Percentiles rank a stretch among this genome's conserved stretches.
These are phyloP conservation scores for Drosophila subquinaria DNA, from an alignment of 2,888 invertebrate species.

Conservation along the genomic window DNA sequence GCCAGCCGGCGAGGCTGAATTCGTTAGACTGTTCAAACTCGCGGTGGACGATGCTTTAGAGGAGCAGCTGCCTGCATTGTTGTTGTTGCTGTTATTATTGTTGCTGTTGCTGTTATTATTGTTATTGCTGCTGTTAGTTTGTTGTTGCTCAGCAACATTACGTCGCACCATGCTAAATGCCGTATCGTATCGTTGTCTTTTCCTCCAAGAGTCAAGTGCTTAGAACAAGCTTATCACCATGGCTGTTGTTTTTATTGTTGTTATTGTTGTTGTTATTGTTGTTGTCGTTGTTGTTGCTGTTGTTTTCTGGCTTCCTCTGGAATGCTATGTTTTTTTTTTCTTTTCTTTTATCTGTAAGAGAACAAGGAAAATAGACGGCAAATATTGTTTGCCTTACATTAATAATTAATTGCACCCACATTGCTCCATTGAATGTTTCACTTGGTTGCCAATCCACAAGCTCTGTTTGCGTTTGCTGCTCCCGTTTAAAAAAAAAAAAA, in stretches of 20 bases:
- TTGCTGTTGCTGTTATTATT: constrained; percentile 48
- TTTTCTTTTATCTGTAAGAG: constrained; percentile 46
- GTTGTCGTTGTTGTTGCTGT: not conserved
- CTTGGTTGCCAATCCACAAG: constrained; percentile 15
- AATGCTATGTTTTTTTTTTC: constrained; percentile 6
- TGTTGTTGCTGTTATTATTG: constrained; percentile 57
- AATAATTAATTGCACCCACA: constrained; percentile 41
- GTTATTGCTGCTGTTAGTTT: constrained; percentile 64
- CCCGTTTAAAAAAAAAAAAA: constrained; percentile 1
- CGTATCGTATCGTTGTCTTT: constrained; percentile 8
- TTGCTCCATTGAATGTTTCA: constrained; percentile 4
- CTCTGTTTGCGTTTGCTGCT: constrained; percentile 38
- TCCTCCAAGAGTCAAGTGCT: constrained; percentile 16
- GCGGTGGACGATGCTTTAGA: constrained; percentile 74
- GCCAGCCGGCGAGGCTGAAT: constrained; percentile 57
- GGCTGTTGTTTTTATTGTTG: constrained; percentile 4
- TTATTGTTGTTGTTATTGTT: constrained; percentile 4
- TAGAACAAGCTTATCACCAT: constrained; percentile 43
- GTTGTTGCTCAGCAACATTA: constrained; percentile 82
- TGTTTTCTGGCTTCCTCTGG: constrained; percentile 4
- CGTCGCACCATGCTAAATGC: constrained; percentile 84
- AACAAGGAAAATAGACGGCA: constrained; percentile 35
- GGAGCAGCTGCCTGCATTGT: constrained; percentile 68
- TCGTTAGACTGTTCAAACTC: constrained; percentile 67
- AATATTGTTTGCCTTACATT: constrained; percentile 53